A percentile compares a stretch with the other conserved stretches of the same genome.
Conservation (phyloP, 2,113 vertebrate species). For the Aegotheles bennettii region DNA sequence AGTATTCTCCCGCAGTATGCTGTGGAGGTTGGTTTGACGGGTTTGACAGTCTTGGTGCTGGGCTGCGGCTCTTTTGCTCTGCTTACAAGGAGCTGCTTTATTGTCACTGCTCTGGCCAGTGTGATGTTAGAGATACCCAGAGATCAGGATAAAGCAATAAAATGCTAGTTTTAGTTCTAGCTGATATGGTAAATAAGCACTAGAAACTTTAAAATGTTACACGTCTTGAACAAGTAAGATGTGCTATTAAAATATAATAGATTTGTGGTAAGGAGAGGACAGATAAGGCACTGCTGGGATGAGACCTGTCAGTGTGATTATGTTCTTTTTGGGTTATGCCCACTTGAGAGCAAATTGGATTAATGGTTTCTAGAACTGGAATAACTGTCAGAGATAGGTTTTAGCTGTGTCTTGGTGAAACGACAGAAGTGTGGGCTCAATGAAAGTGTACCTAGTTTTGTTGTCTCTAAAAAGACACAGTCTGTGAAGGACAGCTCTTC, state of each 20-base stretch:
- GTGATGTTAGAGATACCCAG: not conserved
- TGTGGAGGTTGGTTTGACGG: not conserved
- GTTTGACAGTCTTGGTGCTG: fast-evolving
- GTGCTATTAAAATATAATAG: not conserved
- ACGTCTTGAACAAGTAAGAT: not conserved
- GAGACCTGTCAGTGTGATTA: not conserved
- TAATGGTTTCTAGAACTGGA: not conserved
- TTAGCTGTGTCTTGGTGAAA: not conserved
- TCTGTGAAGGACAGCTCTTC: not conserved
- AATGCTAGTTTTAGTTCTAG: not conserved
- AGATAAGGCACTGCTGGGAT: not conserved
- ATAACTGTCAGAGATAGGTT: not conserved
- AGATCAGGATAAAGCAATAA: not conserved
- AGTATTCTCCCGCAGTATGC: fast-evolving
- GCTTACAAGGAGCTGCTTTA: not conserved
- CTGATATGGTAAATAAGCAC: not conserved
- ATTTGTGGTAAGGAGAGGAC: not conserved
- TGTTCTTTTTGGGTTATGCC: not conserved
- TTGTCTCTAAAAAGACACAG: not conserved
- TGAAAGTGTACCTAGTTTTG: not conserved
- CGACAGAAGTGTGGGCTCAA: not conserved
- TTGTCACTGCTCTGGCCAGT: not conserved
- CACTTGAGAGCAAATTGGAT: not conserved
- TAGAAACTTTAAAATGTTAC: not conserved
- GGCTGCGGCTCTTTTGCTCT: not conserved